Evolutionary conservation across 2,113 vertebrate species (phyloP), one percentile per base, ranked within the genome.

Genomic region (Elanoides forficatus): DNA sequence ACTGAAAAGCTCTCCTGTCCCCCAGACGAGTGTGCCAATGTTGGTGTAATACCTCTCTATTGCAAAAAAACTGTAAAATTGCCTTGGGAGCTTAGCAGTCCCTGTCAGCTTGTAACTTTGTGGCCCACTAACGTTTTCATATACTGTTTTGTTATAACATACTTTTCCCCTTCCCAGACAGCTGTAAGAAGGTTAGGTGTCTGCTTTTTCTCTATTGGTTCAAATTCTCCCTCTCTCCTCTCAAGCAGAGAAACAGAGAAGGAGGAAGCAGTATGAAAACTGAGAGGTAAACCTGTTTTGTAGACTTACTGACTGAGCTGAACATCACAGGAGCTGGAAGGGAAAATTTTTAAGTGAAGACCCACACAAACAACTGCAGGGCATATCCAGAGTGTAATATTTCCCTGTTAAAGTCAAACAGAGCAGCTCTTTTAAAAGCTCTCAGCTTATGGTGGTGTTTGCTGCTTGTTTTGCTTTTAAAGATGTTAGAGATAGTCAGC

Each of bases 141-240:
- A 6, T 14, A 7, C 66, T 68, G 15, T 30, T 34, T 38, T 62
- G 30, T 48, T 83, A 1, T 43, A 65, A 36, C 20, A 30, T 17
- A 22, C 45, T 79, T 91, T 90, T 68, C 20, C 34, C 30, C 40
- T 80, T 88, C 48, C 14, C 86, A 71, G 80, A 32, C 38, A 55
- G 43, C 53, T 53, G 1, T 38, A 30, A 45, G 27, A 56, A 70
- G 40, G 45, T 81, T 50, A 88, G 67, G n/a, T 86, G 29, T 78
- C 86, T 92, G 52, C 43, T 85, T 83, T 95, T 90, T 59, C 47
- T 88, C 56, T 60, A 10, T 71, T 65, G 18, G 3, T 78, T 95
- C 60, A 45, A 40, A 80, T 70, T 89, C 30, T 56, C 7, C 26
- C 40, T 68, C 15, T 43, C 5, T 52, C 30, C 10, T 81, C 32